phyloP scores from a whole-genome alignment of 2,797 vertebrate genomes.

The Lagocephalus sceleratus region DNA sequence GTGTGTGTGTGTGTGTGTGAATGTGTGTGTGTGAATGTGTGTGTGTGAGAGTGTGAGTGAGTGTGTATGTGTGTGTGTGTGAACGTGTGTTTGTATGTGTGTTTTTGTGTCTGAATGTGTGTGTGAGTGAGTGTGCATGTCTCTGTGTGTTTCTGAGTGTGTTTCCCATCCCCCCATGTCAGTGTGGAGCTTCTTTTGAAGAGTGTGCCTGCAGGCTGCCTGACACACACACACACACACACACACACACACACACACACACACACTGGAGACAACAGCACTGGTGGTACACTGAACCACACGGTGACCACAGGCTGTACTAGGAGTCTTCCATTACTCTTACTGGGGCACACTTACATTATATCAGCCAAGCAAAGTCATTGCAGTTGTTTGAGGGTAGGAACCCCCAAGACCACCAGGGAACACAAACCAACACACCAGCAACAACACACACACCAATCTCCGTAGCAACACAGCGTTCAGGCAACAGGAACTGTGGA shows the following conservation, averaged over 20 bases:
- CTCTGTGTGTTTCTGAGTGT: conserved; percentile 2
- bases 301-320: background rate
- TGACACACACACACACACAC: conserved; percentile 15
- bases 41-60: conserved; percentile 1
- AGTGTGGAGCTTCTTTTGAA: conserved; percentile 17
- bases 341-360: too few species aligned
- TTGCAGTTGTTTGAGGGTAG: too few species aligned
- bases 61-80: background rate
- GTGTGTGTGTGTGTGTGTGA: background rate
- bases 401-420: too few species aligned
- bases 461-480: too few species aligned
- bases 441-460: too few species aligned
- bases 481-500: too few species aligned
- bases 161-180: conserved; percentile 25
- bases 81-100: too few species aligned
- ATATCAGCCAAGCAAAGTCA: too few species aligned
- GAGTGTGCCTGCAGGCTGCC: conserved; percentile 26
- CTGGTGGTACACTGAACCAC: background rate
- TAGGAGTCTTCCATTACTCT: too few species aligned
- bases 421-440: too few species aligned
- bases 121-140: conserved; percentile 2
- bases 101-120: background rate
- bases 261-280: conserved; percentile 37
- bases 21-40: background rate
- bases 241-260: too few species aligned